Base-by-base conservation (phyloP, 1,140 invertebrate species). In the Pogonognathellus flavescens region DNA sequence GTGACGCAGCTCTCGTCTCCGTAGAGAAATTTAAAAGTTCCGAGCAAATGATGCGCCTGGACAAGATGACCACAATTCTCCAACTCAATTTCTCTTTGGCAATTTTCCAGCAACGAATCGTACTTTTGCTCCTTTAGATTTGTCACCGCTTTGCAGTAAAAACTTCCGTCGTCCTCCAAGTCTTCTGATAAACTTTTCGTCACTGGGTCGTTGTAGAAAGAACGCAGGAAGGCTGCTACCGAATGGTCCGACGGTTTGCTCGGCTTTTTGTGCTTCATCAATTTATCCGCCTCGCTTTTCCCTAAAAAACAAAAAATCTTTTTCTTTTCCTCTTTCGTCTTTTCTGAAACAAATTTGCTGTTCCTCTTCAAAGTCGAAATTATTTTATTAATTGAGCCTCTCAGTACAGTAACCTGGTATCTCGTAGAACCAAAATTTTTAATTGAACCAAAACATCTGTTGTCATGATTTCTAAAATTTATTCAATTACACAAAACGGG, bases 181-280 rank as follows among this genome's bases (percentile, higher is more conserved):
- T 81, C 80, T 10, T 81, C 80, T 0, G 18, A 20, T 6, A 53
- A 57, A 16, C 22, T 16, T 18, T 76, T 66, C 0, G 83, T 87
- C 31, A 88, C 76, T 14, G 88, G 88, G 70, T 88, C 86, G 70
- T 86, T 85, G 41, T 87, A 83, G 76, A 86, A 88, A 2, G 86
- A 87, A 6, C 84, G 22, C 13, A 87, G 49, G 49, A 88, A 98
- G 16, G 94, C 95, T 88, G 94, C 94, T 25, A 97, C 94, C 89
- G 96, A 97, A 90, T 95, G 93, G 87, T 94, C 93, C 0, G 96
- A 97, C 14, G 96, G 96, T 91, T 96, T 93, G 1, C 94, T 90
- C 11, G 95, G 94, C 88, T 93, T 92, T 89, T 94, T 93, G 25
- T 92, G 94, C 85, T 93, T 91, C 88, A 96, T 93, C 13, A 93